Base-by-base conservation (phyloP, 2,888 invertebrate species). In the Eristalis intricaria region DNA sequence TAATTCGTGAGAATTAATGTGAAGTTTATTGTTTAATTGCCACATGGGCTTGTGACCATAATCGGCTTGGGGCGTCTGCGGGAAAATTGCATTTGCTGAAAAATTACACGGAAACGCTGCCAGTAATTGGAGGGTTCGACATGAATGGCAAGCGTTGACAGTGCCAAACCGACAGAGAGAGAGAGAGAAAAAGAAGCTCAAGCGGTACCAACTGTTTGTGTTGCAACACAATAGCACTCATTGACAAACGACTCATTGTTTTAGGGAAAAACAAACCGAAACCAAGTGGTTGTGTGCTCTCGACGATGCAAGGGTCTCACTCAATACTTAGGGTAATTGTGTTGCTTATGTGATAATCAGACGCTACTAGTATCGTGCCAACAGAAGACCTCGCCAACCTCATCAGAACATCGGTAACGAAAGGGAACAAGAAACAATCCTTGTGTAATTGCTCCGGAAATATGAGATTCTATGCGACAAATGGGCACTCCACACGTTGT, bases 361-460 rank as follows among this genome's bases (percentile, higher is more conserved):
- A 79, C 70, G 64, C 19, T 68, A 63, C 60, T 74, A 81, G 73
- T 66, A 73, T 50, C 50, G 50, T 50, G 50, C 71, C 43, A 68
- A 82, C 77, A 76, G 61, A 87, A 68, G 26, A 23, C 26, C 22
- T 60, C 26, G 60, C 19, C 50, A 50, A 50, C 78, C 61, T 65
- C 35, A 58, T 83, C 61, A 68, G n/a, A n/a, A 78, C 70, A 65
- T 50, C 50, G 66, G n/a, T 32, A 22, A 65, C 29, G 50, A 50
- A 50, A 69, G 35, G 29, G 15, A 58, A 7, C 32, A 63, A 70
- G 58, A 63, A 43, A 75, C 60, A 83, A 76, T 75, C 79, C 84
- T 79, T 85, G 66, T 88, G 65, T 84, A 88, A 88, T 88, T 88
- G 88, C 63, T 88, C 88, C 88, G 88, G 88, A 88, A 88, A 88